A percentile compares a stretch with the other conserved stretches of the same genome.
phyloP scores from a whole-genome alignment of 1,140 invertebrate genomes.

The Conus ventricosus region DNA sequence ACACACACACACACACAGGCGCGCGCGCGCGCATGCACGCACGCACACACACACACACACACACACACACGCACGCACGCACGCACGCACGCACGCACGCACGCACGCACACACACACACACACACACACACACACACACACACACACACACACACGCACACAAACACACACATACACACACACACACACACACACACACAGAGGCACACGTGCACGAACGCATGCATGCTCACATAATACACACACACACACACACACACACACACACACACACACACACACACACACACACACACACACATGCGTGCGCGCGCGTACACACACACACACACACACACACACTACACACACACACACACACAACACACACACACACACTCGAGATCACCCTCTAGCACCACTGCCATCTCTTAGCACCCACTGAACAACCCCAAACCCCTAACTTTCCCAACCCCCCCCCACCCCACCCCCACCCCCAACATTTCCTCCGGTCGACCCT shows the following conservation, averaged over 20 bases:
- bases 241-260: too few species aligned
- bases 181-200: neutral
- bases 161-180: neutral
- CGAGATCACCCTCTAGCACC: too few species aligned
- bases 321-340: neutral
- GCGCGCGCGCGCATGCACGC: neutral
- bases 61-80: neutral
- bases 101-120: neutral
- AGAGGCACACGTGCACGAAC: too few species aligned
- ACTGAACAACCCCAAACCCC: too few species aligned
- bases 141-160: too few species aligned
- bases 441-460: neutral
- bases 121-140: neutral
- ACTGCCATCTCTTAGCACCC: too few species aligned
- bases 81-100: slow-evolving; percentile 9
- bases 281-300: slow-evolving; percentile 15
- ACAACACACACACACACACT: too few species aligned
- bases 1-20: neutral
- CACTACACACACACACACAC: too few species aligned
- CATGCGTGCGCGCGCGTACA: neutral
- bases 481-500: neutral
- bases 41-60: neutral
- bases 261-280: too few species aligned
- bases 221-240: too few species aligned
- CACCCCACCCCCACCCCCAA: neutral